Percentiles rank a stretch among this genome's conserved stretches.
Evolutionary conservation across 2,888 invertebrate species (phyloP).

Genomic region (Rhagophthalmus giganteus): DNA sequence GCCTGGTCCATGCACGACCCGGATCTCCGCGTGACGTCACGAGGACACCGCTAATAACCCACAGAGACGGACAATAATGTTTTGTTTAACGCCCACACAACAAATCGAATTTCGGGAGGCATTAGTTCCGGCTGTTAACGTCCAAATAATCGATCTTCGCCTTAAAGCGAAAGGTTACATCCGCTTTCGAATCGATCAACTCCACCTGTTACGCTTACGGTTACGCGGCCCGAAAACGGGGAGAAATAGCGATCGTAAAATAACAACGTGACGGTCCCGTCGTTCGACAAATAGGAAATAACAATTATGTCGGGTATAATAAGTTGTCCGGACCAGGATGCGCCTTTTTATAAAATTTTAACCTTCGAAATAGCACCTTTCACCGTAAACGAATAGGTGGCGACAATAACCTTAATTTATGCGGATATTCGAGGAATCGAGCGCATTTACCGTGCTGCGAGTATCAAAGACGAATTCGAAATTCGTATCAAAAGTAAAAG

Average conservation of each 20-base stretch:
- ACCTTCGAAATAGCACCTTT: conserved; percentile 46
- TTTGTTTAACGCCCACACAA: not conserved
- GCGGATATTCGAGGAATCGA: no score
- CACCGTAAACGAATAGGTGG: conserved; percentile 36
- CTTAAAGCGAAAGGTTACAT: conserved; percentile 4
- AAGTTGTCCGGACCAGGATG: conserved; percentile 43
- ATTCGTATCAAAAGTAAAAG: conserved; percentile 47
- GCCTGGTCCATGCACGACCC: conserved; percentile 34
- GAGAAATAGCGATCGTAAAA: no score
- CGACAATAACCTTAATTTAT: no score
- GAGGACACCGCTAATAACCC: conserved; percentile 35
- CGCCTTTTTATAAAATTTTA: conserved; percentile 45
- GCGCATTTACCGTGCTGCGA: no score
- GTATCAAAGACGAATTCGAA: no score
- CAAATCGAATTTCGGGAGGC: not conserved
- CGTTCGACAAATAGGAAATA: conserved; percentile 23
- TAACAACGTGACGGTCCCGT: conserved; percentile 21
- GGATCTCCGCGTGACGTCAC: conserved; percentile 42
- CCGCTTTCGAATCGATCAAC: conserved; percentile 3
- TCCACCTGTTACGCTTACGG: conserved; percentile 2
- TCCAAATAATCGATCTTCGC: not conserved
- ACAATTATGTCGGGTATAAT: conserved; percentile 13
- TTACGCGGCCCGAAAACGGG: no score
- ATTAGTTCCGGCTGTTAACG: not conserved
- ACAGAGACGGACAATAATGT: conserved; percentile 10